phyloP scores from a whole-genome alignment of 2,888 invertebrate species.

The Theretra japonica region DNA sequence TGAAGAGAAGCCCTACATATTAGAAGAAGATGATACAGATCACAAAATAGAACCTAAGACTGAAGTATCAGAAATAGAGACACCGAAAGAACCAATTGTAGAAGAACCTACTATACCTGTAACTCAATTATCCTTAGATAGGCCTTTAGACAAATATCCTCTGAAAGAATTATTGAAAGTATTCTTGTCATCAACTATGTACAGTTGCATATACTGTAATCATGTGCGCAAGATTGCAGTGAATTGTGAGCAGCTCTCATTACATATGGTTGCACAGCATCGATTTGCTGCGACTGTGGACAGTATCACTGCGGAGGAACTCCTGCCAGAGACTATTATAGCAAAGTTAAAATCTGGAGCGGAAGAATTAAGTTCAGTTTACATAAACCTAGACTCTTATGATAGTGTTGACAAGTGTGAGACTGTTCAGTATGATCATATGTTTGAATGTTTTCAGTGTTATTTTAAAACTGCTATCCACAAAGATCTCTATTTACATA shows the following conservation, averaged over 20 bases:
- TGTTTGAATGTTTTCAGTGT: conserved; percentile 95
- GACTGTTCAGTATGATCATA: conserved; percentile 85
- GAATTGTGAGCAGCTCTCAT: conserved; percentile 91
- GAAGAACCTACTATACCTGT: conserved; percentile 85
- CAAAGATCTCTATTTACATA: conserved; percentile 94
- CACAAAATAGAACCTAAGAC: conserved; percentile 64
- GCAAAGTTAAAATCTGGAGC: conserved; percentile 86
- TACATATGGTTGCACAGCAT: conserved; percentile 92
- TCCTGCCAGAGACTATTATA: conserved; percentile 89
- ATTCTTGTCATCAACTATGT: conserved; percentile 88
- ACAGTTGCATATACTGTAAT: conserved; percentile 92
- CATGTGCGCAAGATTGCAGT: conserved; percentile 94
- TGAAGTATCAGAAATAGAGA: conserved; percentile 61
- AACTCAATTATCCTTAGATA: conserved; percentile 89
- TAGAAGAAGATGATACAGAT: conserved; percentile 53
- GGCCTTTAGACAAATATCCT: conserved; percentile 90
- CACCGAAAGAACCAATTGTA: conserved; percentile 58
- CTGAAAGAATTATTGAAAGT: conserved; percentile 89
- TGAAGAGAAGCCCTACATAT: conserved; percentile 52
- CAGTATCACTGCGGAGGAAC: conserved; percentile 90
- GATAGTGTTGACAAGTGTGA: conserved; percentile 86
- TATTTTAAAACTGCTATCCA: conserved; percentile 90
- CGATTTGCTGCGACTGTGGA: conserved; percentile 91
- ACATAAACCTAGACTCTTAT: conserved; percentile 89
- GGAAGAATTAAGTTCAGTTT: conserved; percentile 85